Conservation (phyloP, 2,888 invertebrate species). For the Torymus texanus region DNA sequence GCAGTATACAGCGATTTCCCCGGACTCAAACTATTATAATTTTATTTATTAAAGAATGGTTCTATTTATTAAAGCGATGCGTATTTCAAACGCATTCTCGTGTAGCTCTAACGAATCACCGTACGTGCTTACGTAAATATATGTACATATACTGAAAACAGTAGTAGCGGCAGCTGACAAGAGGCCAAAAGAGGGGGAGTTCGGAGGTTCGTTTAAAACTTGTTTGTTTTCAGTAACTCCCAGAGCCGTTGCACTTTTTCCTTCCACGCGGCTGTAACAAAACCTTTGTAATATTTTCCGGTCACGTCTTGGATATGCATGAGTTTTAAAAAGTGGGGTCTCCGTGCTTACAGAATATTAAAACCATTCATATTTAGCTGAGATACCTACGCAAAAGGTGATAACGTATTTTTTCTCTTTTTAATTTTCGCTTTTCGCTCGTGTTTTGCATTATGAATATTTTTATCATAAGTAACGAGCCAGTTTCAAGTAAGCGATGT, state of each 20-base stretch:
- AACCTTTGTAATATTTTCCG: slow-evolving; percentile 65
- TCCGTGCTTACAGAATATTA: slow-evolving; percentile 72
- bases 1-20: too few species aligned
- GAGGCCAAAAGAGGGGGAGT: background rate
- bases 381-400: slow-evolving; percentile 64
- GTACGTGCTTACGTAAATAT: too few species aligned
- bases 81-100: too few species aligned
- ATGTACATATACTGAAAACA: too few species aligned
- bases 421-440: slow-evolving; percentile 7
- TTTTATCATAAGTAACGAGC: background rate
- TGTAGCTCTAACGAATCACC: too few species aligned
- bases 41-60: too few species aligned
- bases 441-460: background rate
- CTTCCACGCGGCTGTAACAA: slow-evolving; percentile 53
- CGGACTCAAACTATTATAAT: too few species aligned
- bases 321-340: slow-evolving; percentile 71
- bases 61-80: too few species aligned
- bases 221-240: background rate
- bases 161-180: too few species aligned
- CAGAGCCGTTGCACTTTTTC: slow-evolving; percentile 22
- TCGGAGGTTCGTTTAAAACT: background rate
- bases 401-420: slow-evolving; percentile 59
- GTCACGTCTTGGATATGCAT: slow-evolving; percentile 67
- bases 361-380: slow-evolving; percentile 69
- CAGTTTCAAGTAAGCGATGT: background rate